Base-by-base conservation (phyloP, 1,140 invertebrate species). In the Branchinecta lindahli region DNA sequence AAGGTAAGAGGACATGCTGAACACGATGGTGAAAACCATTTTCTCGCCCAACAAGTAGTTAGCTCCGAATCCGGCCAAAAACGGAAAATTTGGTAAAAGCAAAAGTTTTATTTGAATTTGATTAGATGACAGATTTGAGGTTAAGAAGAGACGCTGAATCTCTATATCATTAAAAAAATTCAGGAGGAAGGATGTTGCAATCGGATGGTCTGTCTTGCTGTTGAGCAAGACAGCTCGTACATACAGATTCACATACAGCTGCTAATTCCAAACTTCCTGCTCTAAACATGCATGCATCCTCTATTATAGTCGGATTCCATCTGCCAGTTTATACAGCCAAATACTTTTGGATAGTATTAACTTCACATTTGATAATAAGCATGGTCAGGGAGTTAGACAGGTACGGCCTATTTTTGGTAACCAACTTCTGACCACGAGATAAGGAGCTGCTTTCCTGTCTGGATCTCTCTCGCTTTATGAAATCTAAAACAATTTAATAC, bases 291-390 rank as follows among this genome's bases (percentile, higher is more conserved):
- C 47, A n/a, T 52, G n/a, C 47, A 52, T n/a, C n/a, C n/a, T n/a
- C n/a, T n/a, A n/a, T n/a, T 9, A n/a, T 9, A 52, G 47, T 52
- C 47, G n/a, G 47, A 52, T 52, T 52, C 47, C 47, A 52, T 52
- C n/a, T 52, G 47, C n/a, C 9, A 9, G 9, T 52, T 52, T n/a
- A 9, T 52, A 52, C 47, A 52, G n/a, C n/a, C 47, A 52, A 52
- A 52, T 52, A 52, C 47, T 52, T 52, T 52, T 52, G 47, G 47
- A 52, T 52, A 52, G n/a, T 52, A 52, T 52, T 52, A 52, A 52
- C n/a, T 52, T 52, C 9, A 52, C n/a, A 52, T 52, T 52, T 52
- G 47, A 52, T n/a, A n/a, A n/a, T 52, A 52, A 52, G 47, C 9
- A 52, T 52, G 47, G 47, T n/a, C 47, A 52, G 47, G 47, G 47